Evolutionary conservation across 2,113 vertebrate species (phyloP).

Genomic region (Lophura nycthemera): DNA sequence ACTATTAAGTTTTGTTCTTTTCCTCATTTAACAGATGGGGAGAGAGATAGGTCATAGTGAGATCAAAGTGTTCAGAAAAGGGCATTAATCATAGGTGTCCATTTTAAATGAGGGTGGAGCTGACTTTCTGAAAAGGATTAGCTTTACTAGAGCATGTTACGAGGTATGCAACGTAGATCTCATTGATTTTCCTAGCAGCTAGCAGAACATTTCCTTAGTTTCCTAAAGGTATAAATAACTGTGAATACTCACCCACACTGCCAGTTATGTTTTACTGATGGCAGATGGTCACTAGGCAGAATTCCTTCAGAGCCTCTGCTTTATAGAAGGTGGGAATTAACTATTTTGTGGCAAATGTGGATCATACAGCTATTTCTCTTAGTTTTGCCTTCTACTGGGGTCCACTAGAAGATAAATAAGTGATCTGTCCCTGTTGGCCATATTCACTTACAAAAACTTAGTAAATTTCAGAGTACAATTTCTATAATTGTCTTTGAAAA

Average conservation of each 20-base stretch:
- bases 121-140: conserved; percentile 35
- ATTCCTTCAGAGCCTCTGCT: not conserved
- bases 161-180: not conserved
- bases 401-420: not conserved
- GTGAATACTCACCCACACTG: not conserved
- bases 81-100: conserved; percentile 27
- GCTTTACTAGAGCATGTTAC: not conserved
- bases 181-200: not conserved
- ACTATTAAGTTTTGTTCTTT: not conserved
- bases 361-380: not conserved
- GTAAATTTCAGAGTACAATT: not conserved
- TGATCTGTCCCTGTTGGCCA: not conserved
- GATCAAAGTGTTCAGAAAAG: conserved; percentile 30
- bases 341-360: not conserved
- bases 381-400: not conserved
- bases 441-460: not conserved
- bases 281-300: not conserved
- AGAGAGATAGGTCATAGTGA: not conserved
- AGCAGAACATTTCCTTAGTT: not conserved
- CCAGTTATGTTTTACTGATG: not conserved
- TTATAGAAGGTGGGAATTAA: not conserved
- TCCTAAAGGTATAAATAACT: not conserved
- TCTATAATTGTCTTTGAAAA: not conserved
- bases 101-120: not conserved
- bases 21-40: not conserved